A percentile compares a stretch with the other conserved stretches of the same genome.
Conservation (phyloP, 2,113 vertebrate species). For the Dromas ardeola region DNA sequence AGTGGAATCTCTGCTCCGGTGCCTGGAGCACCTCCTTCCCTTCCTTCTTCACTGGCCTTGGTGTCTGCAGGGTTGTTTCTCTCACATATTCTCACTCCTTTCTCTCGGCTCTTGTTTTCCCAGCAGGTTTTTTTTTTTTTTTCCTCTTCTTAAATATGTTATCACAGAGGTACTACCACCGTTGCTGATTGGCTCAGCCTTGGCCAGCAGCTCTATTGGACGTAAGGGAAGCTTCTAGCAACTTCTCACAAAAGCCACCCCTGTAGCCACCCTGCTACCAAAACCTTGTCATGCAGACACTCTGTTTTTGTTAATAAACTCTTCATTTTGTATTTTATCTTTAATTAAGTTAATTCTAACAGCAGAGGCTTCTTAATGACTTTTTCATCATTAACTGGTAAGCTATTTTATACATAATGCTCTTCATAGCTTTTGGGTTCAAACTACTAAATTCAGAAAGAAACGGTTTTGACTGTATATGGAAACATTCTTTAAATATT, state of each 20-base stretch:
- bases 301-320: not conserved
- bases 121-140: too few relatives aligned
- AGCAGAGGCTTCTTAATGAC: not conserved
- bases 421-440: not conserved
- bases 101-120: not conserved
- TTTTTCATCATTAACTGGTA: not conserved
- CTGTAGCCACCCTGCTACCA: not conserved
- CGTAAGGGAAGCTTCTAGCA: not conserved
- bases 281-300: not conserved
- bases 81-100: not conserved
- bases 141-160: not conserved
- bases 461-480: not conserved
- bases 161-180: not conserved
- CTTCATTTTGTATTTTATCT: not conserved
- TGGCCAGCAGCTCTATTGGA: accelerated
- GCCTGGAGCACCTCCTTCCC: not conserved
- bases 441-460: not conserved
- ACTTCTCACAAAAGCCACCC: not conserved
- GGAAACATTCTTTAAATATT: not conserved
- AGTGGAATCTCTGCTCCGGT: not conserved
- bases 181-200: accelerated
- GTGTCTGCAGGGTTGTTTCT: not conserved
- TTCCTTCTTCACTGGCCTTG: not conserved
- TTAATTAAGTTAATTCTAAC: not conserved
- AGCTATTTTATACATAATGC: not conserved